phyloP scores from a whole-genome alignment of 2,888 invertebrate genomes.

The Axea sp. region DNA sequence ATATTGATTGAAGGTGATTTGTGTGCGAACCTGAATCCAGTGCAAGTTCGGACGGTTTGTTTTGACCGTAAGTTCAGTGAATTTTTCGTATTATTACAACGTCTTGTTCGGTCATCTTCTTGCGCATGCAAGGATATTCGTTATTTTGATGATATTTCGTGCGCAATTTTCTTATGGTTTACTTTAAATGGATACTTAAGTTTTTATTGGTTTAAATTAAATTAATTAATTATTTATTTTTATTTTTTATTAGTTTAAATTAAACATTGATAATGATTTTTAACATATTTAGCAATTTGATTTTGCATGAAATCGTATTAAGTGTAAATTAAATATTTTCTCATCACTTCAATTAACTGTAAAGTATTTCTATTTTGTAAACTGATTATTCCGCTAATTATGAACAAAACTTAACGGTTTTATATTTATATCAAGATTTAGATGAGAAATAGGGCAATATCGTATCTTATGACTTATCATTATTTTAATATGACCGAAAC shows the following conservation, averaged over 20 bases:
- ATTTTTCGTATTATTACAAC: slow-evolving; percentile 14
- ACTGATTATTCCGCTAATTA: slow-evolving; percentile 28
- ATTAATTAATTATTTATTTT: too few relatives aligned
- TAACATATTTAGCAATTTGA: too few relatives aligned
- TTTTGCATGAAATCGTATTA: too few relatives aligned
- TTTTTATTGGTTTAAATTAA: too few relatives aligned
- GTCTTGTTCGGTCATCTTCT: slow-evolving; percentile 31
- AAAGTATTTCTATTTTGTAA: too few relatives aligned
- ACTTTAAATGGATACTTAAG: too few relatives aligned
- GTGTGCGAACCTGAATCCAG: slow-evolving; percentile 57
- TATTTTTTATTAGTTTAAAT: too few relatives aligned
- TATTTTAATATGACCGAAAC: slow-evolving; percentile 9
- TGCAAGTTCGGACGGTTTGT: slow-evolving; percentile 50
- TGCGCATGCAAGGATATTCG: not conserved
- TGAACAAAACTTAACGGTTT: slow-evolving; percentile 29
- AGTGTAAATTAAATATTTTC: too few relatives aligned
- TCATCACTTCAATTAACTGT: slow-evolving; percentile 1
- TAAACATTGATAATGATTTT: too few relatives aligned
- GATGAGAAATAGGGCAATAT: slow-evolving; percentile 41
- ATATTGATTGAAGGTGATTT: slow-evolving; percentile 54
- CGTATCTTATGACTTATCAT: slow-evolving; percentile 3
- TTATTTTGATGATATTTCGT: too few relatives aligned
- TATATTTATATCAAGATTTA: slow-evolving; percentile 10
- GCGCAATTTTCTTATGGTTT: too few relatives aligned
- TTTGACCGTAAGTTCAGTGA: slow-evolving; percentile 56